A percentile compares a stretch with the other conserved stretches of the same genome.
phyloP scores from a whole-genome alignment of 2,113 vertebrate genomes.

The Lycaon pictus region DNA sequence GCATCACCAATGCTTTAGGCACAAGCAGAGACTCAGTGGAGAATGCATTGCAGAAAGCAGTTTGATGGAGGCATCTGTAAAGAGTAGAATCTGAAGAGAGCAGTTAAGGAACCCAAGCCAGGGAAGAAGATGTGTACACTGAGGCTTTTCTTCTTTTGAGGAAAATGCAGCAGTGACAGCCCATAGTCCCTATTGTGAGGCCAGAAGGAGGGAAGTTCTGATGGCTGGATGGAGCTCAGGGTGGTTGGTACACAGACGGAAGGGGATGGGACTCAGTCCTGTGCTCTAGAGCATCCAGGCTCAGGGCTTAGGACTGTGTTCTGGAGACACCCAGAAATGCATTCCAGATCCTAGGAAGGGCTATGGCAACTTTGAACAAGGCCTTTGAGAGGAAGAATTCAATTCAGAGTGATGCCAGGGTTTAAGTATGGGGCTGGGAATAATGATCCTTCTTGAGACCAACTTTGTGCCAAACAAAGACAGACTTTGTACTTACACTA shows the following conservation, averaged over 20 bases:
- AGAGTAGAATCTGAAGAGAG: not conserved
- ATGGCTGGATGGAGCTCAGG: not conserved
- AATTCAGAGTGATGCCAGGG: not conserved
- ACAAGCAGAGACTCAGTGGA: not conserved
- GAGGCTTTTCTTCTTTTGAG: not conserved
- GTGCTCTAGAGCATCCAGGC: not conserved
- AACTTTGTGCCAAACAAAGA: not conserved
- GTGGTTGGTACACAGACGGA: not conserved
- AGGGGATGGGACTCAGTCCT: not conserved
- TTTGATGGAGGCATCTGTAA: not conserved
- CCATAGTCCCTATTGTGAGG: not conserved
- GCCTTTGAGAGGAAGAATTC: not conserved
- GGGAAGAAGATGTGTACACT: not conserved
- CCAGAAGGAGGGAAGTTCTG: not conserved
- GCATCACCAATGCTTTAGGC: not conserved
- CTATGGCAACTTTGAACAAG: not conserved
- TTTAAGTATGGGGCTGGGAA: not conserved
- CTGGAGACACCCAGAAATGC: not conserved
- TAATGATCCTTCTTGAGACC: not conserved
- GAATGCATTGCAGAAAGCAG: not conserved
- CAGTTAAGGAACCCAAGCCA: not conserved
- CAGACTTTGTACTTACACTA: not conserved
- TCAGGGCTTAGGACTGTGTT: not conserved
- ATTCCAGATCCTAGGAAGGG: not conserved
- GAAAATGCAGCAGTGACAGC: not conserved